Evolutionary conservation across 1,140 invertebrate genomes (phyloP), one percentile per base, ranked within the genome.

Genomic region (Drosophila rufa): DNA sequence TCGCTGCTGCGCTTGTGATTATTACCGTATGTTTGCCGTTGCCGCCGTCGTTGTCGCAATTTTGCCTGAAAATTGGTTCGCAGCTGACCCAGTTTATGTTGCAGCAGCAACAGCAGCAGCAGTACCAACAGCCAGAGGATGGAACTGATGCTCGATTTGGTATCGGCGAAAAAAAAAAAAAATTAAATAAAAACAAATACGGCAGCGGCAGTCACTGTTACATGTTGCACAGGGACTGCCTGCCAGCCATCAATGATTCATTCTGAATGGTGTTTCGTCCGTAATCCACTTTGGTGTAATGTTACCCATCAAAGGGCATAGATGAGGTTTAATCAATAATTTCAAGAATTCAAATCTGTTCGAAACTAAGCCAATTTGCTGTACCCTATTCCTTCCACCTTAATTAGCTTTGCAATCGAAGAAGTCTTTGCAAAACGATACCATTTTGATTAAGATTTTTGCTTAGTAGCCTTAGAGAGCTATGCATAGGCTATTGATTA

Each of bases 31-130:
- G 70, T 55, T 53, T 83, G 47, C 56, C 66, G 75, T 50, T 56
- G 70, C 46, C 67, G 65, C 46, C 62, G 61, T 59, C 65, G 82
- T 75, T 82, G 68, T 76, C 60, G 66, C 78, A 79, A 80, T 74
- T 84, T 89, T 84, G 84, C 76, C 73, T 85, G 82, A 84, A 82
- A 85, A 85, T 85, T 86, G 82, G 78, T 86, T 79, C 70, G 75
- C 64, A 83, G 75, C 79, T 85, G 82, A 84, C 82, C 82, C 82
- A 84, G 78, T 66, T 81, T 82, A 47, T 15, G 61, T 85, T 85
- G 82, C 76, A 43, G 68, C 53, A 47, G 53, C 67, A 51, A 22
- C 47, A 66, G 38, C 62, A 36, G 50, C 19, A 27, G 47, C 58
- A 25, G 40, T 38, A 27, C 22, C 64, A 70, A 42, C 36, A 19